A percentile compares a stretch with the other conserved stretches of the same genome.
These are phyloP conservation scores for Platycercus adscitus DNA, from an alignment of 2,113 vertebrate genomes.

Conservation along the genomic window DNA sequence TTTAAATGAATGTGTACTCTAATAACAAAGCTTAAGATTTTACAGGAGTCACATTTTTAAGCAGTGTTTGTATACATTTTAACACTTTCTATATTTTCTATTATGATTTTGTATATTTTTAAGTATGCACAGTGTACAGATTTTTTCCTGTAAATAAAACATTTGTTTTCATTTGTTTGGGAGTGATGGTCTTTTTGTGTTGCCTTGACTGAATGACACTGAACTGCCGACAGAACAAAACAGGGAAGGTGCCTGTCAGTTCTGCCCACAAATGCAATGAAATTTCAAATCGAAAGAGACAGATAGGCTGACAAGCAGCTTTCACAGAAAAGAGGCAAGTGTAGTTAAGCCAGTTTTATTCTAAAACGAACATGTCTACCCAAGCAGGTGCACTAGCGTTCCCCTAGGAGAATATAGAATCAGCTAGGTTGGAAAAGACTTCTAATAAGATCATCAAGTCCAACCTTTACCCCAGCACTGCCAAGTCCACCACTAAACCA, in stretches of 20 bases:
- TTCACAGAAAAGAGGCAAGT: not conserved
- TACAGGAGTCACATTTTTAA: constrained; percentile 80
- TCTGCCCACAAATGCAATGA: not conserved
- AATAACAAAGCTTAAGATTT: constrained; percentile 76
- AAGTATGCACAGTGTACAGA: constrained; percentile 84
- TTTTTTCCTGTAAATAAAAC: constrained; percentile 85
- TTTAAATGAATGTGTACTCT: constrained; percentile 78
- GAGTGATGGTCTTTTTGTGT: constrained; percentile 39
- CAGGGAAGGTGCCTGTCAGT: not conserved
- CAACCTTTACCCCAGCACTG: not conserved
- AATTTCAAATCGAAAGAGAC: not conserved
- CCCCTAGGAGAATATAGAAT: not conserved
- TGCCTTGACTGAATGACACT: not conserved
- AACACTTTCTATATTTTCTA: constrained; percentile 85
- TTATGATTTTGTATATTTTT: constrained; percentile 89
- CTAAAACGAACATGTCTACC: not conserved
- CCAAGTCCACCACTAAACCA: not conserved
- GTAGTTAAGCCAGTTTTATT: not conserved
- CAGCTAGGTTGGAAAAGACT: not conserved
- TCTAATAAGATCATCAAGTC: not conserved
- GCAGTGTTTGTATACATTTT: constrained; percentile 85
- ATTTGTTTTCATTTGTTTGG: constrained; percentile 77
- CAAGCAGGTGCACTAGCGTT: not conserved
- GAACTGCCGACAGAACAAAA: not conserved
- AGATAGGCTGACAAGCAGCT: not conserved